phyloP scores from a whole-genome alignment of 2,888 invertebrate species.

The Orthosia gracilis region DNA sequence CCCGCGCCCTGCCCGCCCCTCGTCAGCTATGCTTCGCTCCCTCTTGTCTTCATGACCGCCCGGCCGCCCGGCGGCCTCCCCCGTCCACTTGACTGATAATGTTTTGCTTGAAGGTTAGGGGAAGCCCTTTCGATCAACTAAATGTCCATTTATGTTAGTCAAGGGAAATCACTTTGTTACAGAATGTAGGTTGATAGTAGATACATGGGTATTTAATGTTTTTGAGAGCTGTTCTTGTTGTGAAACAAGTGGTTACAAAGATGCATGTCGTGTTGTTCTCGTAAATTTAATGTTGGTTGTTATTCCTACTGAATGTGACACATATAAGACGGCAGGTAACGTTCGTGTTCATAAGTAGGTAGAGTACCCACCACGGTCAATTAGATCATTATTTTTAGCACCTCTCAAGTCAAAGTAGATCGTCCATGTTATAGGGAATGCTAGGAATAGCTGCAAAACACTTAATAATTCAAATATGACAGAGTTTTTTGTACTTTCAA shows the following conservation, averaged over 20 bases:
- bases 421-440: too few species aligned
- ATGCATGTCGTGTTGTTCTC: background rate
- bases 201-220: background rate
- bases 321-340: too few species aligned
- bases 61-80: constrained; percentile 18
- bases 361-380: too few species aligned
- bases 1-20: constrained; percentile 18
- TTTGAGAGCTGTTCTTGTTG: background rate
- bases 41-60: constrained; percentile 71
- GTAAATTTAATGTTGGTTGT: background rate
- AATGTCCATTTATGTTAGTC: constrained; percentile 44
- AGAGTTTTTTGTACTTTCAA: too few species aligned
- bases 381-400: too few species aligned
- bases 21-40: constrained; percentile 55
- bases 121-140: constrained; percentile 44
- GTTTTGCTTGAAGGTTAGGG: constrained; percentile 65
- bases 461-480: too few species aligned
- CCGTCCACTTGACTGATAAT: constrained; percentile 77
- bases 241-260: background rate
- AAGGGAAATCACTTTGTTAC: background rate
- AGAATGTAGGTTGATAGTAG: background rate
- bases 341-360: too few species aligned
- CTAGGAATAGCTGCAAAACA: too few species aligned
- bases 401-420: too few species aligned
- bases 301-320: background rate